Base-by-base conservation (phyloP, 2,797 vertebrate genomes). In the Pangasius larnaudii region DNA sequence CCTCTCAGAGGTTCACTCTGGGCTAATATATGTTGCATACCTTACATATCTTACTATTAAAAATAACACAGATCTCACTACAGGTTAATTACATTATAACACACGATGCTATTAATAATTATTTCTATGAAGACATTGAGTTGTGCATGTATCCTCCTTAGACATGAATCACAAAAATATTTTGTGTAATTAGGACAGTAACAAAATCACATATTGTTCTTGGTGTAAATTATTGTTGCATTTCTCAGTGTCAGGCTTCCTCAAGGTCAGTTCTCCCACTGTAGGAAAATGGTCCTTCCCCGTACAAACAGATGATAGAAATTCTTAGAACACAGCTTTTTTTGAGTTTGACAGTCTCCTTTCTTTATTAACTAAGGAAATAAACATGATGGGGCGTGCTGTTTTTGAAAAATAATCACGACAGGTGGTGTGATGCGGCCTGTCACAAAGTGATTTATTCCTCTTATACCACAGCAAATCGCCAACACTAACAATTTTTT, bases 11-110 rank as follows among this genome's bases (percentile, higher is more conserved):
- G 65, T 67, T 67, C 14, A 4, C 14, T 33, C 30, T 67, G n/a
- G 30, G 69, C 39, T 71, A 39, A 71, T 71, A 8, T 39, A 71
- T 71, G 18, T 36, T 69, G 30, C 9, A 33, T 36, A 69, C 19
- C 30, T 46, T 46, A 46, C 6, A 46, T 46, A 46, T 46, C 42
- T 69, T 65, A 13, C 0, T 69, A 36, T 2, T 69, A 36, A 69
- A 33, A 69, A 16, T 27, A 75, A 3, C 10, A 49, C 1, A 77
- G 18, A 51, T 77, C 3, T 74, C 13, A 69, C 22, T n/a, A 42
- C 69, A 72, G 2, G 24, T 49, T 77, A 77, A 51, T 77, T 77
- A n/a, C 75, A 53, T 78, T 78, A 56, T 33, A 56, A 79, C 8
- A 22, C 16, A 58, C 11, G 3, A 78, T 33, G 5, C 27, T 8